Conservation (phyloP, 2,113 vertebrate species). For the Dascyllus trimaculatus region DNA sequence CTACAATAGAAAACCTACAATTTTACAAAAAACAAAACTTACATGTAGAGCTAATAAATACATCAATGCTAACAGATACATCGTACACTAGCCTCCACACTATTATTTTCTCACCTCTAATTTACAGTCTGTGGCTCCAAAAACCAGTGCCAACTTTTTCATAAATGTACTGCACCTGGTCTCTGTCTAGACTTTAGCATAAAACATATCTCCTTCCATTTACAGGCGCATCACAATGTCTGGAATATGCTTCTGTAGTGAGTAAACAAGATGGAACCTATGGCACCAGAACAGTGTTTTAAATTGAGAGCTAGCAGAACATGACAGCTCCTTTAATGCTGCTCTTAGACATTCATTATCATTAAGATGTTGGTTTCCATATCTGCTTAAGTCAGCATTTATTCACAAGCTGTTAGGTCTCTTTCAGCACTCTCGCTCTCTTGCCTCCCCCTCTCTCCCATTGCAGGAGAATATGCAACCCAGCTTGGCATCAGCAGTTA, state of each 20-base stretch:
- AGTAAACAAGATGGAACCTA: constrained; percentile 58
- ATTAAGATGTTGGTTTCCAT: constrained; percentile 71
- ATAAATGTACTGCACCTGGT: constrained; percentile 34
- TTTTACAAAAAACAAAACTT: too few species aligned
- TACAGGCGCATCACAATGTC: constrained; percentile 6
- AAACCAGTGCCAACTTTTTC: constrained; percentile 17
- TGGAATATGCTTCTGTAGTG: constrained; percentile 22
- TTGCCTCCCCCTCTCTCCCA: constrained; percentile 1
- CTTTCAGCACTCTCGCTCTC: constrained; percentile 11
- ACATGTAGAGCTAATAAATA: too few species aligned
- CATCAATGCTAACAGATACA: too few species aligned
- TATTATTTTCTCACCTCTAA: background rate
- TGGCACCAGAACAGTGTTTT: constrained; percentile 28
- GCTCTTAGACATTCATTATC: constrained; percentile 75
- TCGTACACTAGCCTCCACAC: too few species aligned
- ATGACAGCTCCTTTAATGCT: constrained; percentile 64
- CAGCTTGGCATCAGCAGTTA: constrained; percentile 66
- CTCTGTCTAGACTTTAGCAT: constrained; percentile 36
- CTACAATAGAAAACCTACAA: too few species aligned
- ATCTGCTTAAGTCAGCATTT: constrained; percentile 75
- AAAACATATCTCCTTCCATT: constrained; percentile 37
- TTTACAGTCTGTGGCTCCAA: background rate
- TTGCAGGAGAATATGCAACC: constrained; percentile 37
- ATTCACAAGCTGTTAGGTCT: constrained; percentile 59
- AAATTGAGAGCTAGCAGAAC: constrained; percentile 56